Percentiles rank a stretch among this genome's conserved stretches.
Conservation (phyloP, 2,888 invertebrate species). For the Brachyptera putata region DNA sequence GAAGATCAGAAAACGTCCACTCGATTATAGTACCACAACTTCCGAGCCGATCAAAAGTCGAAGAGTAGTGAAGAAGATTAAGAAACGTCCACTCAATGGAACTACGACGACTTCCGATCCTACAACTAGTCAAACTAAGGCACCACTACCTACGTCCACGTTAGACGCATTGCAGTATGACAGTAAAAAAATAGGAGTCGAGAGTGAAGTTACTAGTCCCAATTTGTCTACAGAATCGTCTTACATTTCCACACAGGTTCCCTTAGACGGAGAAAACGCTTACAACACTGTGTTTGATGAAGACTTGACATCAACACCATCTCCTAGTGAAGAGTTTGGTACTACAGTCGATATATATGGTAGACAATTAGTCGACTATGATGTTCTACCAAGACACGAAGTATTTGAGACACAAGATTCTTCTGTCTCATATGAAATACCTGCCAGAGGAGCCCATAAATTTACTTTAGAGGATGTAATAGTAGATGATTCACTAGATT, state of each 20-base stretch:
- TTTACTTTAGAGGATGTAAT: conserved; percentile 11
- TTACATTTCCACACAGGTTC: too few relatives aligned
- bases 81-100: conserved; percentile 6
- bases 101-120: conserved; percentile 6
- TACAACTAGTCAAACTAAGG: neutral
- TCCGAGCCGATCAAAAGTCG: neutral
- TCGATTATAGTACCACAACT: conserved; percentile 10
- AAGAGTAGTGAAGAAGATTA: conserved; percentile 13
- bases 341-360: conserved; percentile 15
- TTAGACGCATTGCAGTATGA: conserved; percentile 15
- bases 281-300: neutral
- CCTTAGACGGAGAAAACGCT: too few relatives aligned
- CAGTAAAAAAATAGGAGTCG: neutral
- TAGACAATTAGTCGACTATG: conserved; percentile 1
- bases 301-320: neutral
- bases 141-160: neutral
- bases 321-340: conserved; percentile 3
- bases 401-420: neutral
- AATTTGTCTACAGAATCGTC: neutral
- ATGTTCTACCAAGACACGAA: neutral
- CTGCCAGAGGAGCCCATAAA: neutral
- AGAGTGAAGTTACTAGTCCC: neutral
- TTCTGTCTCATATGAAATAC: neutral
- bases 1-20: conserved; percentile 5
- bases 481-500: too few relatives aligned